Base-by-base conservation (phyloP, 2,888 invertebrate genomes). In the Notodromas monacha region DNA sequence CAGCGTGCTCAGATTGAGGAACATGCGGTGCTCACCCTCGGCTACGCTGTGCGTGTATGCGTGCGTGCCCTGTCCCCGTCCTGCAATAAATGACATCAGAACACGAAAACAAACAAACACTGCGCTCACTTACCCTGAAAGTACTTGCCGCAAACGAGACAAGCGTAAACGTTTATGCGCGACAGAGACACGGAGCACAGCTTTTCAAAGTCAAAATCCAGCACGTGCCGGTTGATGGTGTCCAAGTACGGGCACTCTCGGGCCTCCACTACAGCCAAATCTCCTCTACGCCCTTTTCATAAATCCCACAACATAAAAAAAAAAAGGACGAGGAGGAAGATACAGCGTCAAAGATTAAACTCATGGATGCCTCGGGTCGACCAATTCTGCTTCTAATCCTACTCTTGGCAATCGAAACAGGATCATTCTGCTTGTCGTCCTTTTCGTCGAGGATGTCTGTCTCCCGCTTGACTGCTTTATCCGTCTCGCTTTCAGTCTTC, bases 161-260 rank as follows among this genome's bases (percentile, higher is more conserved):
- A 99, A 4, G 96, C 96, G 49, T 99, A 99, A 16, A 96, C 92
- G 57, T 99, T 99, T 40, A 96, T 84, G 43, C 96, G 66, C 0
- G 92, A 92, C 36, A 99, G 50, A 0, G 92, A 92, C 21, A 99
- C 73, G 0, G 92, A 92, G 47, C 96, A 99, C 14, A 99, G 52
- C 49, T 99, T 99, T 51, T 99, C 96, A 55, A 99, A 99, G 54
- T 99, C 96, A 55, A 99, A 99, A 52, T 99, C 96, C 35, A 99
- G 51, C 35, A 86, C 65, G 42, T 81, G 77, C 31, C 96, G 60
- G 50, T 96, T 89, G 35, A 99, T 99, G 2, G 92, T 92, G 45
- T 96, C 96, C 42, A 96, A 54, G 46, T 96, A 96, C 0, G 96
- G 96, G 44, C 96, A 96, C 5, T n/a, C 6, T 21, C 21, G 6